A percentile compares a stretch with the other conserved stretches of the same genome.
These are phyloP conservation scores for Ischnus inquisitorius DNA, from an alignment of 2,888 invertebrate genomes.

Conservation along the genomic window DNA sequence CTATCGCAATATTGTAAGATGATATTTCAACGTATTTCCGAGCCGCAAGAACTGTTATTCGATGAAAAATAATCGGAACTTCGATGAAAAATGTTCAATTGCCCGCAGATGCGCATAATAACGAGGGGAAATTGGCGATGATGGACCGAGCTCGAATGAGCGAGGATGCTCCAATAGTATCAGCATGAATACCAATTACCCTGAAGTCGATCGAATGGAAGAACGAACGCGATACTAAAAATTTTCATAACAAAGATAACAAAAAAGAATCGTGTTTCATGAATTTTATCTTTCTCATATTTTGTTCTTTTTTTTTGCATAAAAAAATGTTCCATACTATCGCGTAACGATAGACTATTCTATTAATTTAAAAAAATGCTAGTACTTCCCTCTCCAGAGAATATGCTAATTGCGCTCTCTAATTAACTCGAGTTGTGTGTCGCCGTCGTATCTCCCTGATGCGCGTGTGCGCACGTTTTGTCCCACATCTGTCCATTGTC, in stretches of 20 bases:
- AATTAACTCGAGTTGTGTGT: neutral
- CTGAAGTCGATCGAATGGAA: neutral
- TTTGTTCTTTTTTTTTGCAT: neutral
- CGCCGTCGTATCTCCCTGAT: neutral
- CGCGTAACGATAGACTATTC: neutral
- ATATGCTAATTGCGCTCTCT: constrained; percentile 3
- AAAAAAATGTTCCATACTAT: neutral
- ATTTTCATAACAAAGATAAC: neutral
- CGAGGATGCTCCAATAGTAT: neutral
- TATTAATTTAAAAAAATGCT: neutral
- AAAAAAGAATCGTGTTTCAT: neutral
- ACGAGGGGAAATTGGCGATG: neutral
- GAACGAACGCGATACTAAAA: neutral
- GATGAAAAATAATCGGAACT: neutral
- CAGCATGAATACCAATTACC: neutral
- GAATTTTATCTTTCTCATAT: neutral
- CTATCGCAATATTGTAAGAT: neutral
- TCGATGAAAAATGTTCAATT: constrained; percentile 18
- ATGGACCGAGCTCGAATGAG: neutral
- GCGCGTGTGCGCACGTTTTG: neutral
- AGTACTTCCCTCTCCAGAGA: neutral
- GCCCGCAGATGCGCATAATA: neutral
- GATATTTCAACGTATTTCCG: neutral
- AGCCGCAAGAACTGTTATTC: neutral
- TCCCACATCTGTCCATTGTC: neutral